Percentiles rank a stretch among this genome's conserved stretches.
These are phyloP conservation scores for Molothrus aeneus DNA, from an alignment of 2,797 vertebrate genomes.

Conservation along the genomic window DNA sequence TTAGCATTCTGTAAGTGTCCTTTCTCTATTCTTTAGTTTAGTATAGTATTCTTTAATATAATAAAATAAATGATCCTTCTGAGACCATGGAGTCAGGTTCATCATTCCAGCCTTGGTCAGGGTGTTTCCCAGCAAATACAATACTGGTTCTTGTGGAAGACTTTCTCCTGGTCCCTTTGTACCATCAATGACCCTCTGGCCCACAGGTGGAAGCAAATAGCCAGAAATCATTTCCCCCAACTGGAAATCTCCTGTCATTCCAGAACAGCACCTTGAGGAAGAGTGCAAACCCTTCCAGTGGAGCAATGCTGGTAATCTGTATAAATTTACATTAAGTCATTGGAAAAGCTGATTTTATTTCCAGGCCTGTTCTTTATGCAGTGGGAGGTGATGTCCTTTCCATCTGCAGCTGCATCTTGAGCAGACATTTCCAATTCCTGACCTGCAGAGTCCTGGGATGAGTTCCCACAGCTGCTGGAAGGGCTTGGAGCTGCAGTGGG, in stretches of 20 bases:
- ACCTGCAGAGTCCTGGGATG: not conserved
- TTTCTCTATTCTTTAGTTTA: too few relatives aligned
- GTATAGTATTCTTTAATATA: too few relatives aligned
- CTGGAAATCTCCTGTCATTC: not conserved
- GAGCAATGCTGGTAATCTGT: not conserved
- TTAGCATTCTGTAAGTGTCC: too few relatives aligned
- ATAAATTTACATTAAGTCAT: not conserved
- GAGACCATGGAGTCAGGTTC: too few relatives aligned
- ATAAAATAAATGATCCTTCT: too few relatives aligned
- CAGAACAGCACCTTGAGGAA: not conserved
- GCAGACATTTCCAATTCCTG: not conserved
- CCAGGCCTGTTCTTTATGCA: not conserved
- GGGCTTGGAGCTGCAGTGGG: too few relatives aligned
- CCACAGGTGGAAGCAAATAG: not conserved
- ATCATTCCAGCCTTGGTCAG: too few relatives aligned
- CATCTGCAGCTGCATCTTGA: not conserved
- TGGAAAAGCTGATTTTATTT: not conserved
- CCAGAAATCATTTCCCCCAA: rapidly evolving
- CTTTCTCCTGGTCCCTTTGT: not conserved
- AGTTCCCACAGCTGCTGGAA: not conserved
- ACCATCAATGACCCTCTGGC: not conserved
- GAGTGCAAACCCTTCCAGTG: not conserved
- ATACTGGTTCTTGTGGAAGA: not conserved
- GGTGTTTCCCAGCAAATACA: too few relatives aligned
- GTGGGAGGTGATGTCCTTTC: not conserved